These are phyloP conservation scores for Colossoma macropomum DNA, from an alignment of 2,113 vertebrate genomes.

Conservation along the genomic window DNA sequence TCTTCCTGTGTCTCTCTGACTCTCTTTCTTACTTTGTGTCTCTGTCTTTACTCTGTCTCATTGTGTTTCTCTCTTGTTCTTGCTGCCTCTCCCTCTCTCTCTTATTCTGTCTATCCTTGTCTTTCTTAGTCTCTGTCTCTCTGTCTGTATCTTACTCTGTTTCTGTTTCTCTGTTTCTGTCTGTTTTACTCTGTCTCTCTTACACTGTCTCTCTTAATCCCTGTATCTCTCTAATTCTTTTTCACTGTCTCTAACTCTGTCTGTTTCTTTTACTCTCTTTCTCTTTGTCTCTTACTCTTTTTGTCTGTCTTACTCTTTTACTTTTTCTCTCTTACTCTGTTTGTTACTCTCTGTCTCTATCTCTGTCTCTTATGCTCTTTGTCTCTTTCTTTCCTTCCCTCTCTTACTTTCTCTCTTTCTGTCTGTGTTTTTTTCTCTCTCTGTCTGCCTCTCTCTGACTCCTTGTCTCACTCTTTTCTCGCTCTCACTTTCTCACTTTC, in stretches of 20 bases:
- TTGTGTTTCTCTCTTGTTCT: neutral
- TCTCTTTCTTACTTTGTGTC: no score
- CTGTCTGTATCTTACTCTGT: neutral
- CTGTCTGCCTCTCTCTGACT: neutral
- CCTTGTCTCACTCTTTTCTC: neutral
- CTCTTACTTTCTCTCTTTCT: neutral
- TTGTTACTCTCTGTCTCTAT: neutral
- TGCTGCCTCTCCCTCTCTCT: neutral
- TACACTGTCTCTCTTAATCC: neutral
- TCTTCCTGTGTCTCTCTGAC: constrained; percentile 1
- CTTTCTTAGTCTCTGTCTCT: neutral
- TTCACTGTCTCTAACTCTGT: neutral
- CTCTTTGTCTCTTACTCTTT: neutral
- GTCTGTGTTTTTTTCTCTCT: neutral
- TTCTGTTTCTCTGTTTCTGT: neutral
- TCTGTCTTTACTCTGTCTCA: neutral
- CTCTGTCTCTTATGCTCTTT: neutral
- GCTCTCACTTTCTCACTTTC: neutral
- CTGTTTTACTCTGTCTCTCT: no score
- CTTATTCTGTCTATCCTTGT: neutral
- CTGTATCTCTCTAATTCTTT: neutral
- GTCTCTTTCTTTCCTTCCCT: no score
- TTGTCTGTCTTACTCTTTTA: neutral
- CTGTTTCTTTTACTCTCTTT: neutral
- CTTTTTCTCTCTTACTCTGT: neutral